A percentile compares a stretch with the other conserved stretches of the same genome.
Evolutionary conservation across 1,140 invertebrate species (phyloP).

Genomic region (Aphaenogaster floridana): DNA sequence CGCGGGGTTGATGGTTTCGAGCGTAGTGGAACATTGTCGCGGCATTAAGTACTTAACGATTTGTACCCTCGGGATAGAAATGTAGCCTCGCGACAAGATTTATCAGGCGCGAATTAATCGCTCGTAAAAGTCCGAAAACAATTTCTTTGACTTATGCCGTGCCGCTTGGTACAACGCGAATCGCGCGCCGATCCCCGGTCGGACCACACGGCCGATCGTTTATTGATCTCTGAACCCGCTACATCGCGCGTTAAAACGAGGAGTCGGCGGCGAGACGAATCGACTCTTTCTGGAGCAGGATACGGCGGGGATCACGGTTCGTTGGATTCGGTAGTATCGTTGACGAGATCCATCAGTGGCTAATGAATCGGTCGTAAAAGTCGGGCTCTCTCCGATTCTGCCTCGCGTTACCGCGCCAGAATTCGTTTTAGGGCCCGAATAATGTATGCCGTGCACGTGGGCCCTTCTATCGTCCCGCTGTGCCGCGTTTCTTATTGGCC

Average conservation of each 20-base stretch:
- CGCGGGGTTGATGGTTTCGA: not conserved
- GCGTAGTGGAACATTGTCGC: not conserved
- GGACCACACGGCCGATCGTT: conserved; percentile 37
- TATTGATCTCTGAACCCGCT: conserved; percentile 49
- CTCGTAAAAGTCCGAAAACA: conserved; percentile 45
- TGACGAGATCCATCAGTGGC: conserved; percentile 55
- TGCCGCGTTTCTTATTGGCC: conserved; percentile 39
- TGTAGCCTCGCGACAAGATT: not conserved
- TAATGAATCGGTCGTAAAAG: conserved; percentile 68
- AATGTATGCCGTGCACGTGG: conserved; percentile 43
- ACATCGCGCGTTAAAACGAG: conserved; percentile 44
- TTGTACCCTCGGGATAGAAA: not conserved
- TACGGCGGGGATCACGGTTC: conserved; percentile 41
- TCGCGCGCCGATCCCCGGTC: not conserved
- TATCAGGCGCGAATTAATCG: conserved; percentile 53
- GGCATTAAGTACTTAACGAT: not conserved
- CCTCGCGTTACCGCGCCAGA: conserved; percentile 45
- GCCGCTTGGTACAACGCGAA: not conserved
- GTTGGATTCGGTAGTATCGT: conserved; percentile 64
- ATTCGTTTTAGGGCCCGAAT: conserved; percentile 52
- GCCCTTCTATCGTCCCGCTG: conserved; percentile 12
- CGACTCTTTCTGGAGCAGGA: conserved; percentile 53
- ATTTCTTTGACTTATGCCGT: conserved; percentile 31
- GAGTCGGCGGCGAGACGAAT: conserved; percentile 53
- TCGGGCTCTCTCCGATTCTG: conserved; percentile 46